Evolutionary conservation across 2,888 invertebrate species (phyloP).

Genomic region (Drosophila acutilabella): DNA sequence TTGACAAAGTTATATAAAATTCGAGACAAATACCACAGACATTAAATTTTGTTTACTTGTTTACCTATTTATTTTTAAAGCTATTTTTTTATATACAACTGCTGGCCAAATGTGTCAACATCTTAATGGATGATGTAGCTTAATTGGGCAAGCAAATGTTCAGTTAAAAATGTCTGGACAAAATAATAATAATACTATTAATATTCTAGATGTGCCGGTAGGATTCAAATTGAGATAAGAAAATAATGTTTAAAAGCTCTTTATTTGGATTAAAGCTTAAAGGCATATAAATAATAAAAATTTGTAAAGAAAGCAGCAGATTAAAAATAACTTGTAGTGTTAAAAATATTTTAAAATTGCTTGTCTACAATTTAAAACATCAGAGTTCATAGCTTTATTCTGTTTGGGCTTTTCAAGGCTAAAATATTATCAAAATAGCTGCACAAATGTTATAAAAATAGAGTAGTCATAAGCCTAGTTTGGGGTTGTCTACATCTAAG

Average conservation of each 20-base stretch:
- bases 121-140: constrained; percentile 29
- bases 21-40: neutral
- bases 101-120: constrained; percentile 27
- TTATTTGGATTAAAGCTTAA: neutral
- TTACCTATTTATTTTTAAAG: neutral
- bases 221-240: neutral
- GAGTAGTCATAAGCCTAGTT: constrained; percentile 15
- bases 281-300: too few relatives aligned
- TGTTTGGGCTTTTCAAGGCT: neutral
- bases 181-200: constrained; percentile 35
- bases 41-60: neutral
- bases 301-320: too few relatives aligned
- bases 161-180: neutral
- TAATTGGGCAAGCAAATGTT: neutral
- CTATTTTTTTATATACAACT: neutral
- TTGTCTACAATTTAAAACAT: too few relatives aligned
- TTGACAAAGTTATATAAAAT: neutral
- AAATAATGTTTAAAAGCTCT: neutral
- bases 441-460: constrained; percentile 3
- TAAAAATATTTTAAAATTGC: neutral
- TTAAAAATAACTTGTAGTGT: neutral
- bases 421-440: neutral
- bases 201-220: constrained; percentile 31
- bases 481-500: constrained; percentile 17
- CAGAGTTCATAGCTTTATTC: too few relatives aligned